Percentiles rank a stretch among this genome's conserved stretches.
These are phyloP conservation scores for Dendrocincla fuliginosa DNA, from an alignment of 2,797 vertebrate species.

Conservation along the genomic window DNA sequence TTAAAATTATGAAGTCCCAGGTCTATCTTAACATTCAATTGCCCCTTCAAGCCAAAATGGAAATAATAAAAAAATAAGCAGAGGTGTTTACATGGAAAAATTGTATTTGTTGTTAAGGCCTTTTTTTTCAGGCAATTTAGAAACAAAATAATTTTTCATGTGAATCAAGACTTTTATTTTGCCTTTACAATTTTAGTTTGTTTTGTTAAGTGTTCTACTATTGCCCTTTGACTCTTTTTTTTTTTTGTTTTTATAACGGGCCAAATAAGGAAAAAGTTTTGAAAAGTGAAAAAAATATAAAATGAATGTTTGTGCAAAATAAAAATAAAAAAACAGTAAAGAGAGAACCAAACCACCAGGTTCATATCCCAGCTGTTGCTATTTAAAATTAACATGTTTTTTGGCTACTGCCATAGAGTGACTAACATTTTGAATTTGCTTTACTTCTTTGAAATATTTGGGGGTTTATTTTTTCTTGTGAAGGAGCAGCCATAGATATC, in stretches of 20 bases:
- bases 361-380: not conserved
- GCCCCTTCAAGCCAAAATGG: not conserved
- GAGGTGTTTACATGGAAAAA: not conserved
- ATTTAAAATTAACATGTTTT: not conserved
- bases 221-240: not conserved
- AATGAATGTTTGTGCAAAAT: not conserved
- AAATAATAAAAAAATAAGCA: not conserved
- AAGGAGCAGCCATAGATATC: not conserved
- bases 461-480: not conserved
- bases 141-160: not conserved
- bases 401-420: not conserved
- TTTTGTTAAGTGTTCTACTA: not conserved
- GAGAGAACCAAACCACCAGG: not conserved
- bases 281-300: not conserved
- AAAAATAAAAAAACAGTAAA: not conserved
- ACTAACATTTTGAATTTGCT: not conserved
- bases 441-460: not conserved
- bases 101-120: not conserved
- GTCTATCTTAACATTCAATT: not conserved
- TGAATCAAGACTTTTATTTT: not conserved
- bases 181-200: not conserved
- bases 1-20: not conserved
- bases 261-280: not conserved
- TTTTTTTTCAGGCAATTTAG: not conserved
- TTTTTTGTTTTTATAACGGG: not conserved